These are phyloP conservation scores for Leptinotarsa texana DNA, from an alignment of 1,140 invertebrate genomes.

Conservation along the genomic window DNA sequence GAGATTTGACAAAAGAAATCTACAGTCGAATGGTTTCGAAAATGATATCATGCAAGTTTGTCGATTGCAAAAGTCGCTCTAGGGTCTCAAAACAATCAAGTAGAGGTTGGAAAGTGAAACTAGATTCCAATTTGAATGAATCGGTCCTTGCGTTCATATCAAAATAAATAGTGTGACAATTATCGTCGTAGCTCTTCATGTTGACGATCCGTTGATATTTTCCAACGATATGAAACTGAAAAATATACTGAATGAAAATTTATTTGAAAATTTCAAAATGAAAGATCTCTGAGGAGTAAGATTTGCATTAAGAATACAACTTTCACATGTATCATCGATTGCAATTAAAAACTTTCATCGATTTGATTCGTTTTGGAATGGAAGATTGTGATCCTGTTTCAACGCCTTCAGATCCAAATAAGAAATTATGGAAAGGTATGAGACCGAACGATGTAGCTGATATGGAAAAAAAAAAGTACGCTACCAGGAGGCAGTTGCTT, in stretches of 20 bases:
- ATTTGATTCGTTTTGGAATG: too few species aligned
- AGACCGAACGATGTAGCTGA: neutral
- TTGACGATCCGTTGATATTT: neutral
- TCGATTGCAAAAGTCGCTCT: neutral
- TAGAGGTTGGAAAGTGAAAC: neutral
- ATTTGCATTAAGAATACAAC: too few species aligned
- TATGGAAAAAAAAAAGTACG: too few species aligned
- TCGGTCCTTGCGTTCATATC: neutral
- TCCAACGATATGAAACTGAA: neutral
- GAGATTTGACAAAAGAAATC: constrained; percentile 51
- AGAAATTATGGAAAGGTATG: neutral
- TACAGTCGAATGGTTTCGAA: neutral
- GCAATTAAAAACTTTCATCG: too few species aligned
- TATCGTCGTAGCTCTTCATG: neutral
- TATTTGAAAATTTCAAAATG: too few species aligned
- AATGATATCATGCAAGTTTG: neutral
- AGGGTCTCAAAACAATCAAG: neutral
- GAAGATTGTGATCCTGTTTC: too few species aligned
- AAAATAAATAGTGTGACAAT: neutral
- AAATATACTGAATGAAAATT: neutral
- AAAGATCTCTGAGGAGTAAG: too few species aligned
- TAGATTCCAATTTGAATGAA: neutral
- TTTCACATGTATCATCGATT: too few species aligned
- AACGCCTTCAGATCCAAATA: too few species aligned
- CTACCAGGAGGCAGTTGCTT: too few species aligned